phyloP scores from a whole-genome alignment of 2,797 vertebrate genomes.

The Phyllotis vaccarum region DNA sequence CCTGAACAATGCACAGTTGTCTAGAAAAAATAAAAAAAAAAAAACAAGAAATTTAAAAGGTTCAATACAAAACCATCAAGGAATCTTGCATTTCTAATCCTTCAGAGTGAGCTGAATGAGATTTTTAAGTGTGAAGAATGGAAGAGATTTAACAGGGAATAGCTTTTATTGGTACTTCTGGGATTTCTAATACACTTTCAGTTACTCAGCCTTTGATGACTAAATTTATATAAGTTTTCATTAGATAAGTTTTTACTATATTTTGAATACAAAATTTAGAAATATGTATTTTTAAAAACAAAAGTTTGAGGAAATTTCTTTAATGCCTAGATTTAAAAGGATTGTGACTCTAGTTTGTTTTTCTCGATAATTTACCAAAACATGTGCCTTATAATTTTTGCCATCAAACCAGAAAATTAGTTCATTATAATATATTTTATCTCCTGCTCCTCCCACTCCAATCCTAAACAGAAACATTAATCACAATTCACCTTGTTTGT shows the following conservation, averaged over 20 bases:
- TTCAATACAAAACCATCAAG: neutral
- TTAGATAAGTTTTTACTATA: neutral
- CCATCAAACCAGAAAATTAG: neutral
- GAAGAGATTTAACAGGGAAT: neutral
- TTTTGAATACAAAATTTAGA: neutral
- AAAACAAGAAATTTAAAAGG: neutral
- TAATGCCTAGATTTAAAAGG: neutral
- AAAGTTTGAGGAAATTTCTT: neutral
- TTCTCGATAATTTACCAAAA: neutral
- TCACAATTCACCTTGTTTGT: slow-evolving; percentile 22
- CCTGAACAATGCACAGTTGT: neutral
- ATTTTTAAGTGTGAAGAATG: neutral
- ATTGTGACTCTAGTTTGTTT: neutral
- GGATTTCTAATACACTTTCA: neutral
- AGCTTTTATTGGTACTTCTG: neutral
- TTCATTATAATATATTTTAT: neutral
- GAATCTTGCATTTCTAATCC: neutral
- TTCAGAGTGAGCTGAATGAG: neutral
- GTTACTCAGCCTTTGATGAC: neutral
- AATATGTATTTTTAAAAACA: neutral
- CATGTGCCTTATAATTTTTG: neutral
- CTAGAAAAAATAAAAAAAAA: neutral
- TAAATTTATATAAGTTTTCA: neutral
- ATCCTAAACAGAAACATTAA: neutral
- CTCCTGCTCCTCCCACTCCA: accelerated